These are phyloP conservation scores for Dasyprocta punctata DNA, from an alignment of 2,113 vertebrate genomes.

Conservation along the genomic window DNA sequence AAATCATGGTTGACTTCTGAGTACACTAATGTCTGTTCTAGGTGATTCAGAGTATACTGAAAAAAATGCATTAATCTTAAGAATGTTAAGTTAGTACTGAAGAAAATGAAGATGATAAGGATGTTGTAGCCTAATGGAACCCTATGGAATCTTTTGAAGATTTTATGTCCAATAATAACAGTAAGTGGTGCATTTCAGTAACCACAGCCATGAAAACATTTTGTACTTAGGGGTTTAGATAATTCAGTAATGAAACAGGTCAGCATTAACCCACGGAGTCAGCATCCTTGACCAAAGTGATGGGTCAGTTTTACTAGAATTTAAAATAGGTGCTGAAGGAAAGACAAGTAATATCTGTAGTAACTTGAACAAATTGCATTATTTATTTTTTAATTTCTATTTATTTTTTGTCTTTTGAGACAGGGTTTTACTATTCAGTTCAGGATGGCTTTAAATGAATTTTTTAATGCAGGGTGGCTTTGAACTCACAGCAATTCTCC, in stretches of 20 bases:
- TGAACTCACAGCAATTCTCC: too few relatives aligned
- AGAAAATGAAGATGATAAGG: not conserved
- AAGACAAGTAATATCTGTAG: not conserved
- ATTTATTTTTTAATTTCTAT: too few relatives aligned
- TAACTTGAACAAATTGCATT: not conserved
- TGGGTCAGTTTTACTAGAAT: not conserved
- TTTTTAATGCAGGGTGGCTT: too few relatives aligned
- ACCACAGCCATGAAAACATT: not conserved
- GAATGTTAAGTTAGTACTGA: not conserved
- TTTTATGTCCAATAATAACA: not conserved
- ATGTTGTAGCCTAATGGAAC: not conserved
- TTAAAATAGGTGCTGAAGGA: not conserved
- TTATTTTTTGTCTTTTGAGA: too few relatives aligned
- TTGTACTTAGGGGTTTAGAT: not conserved
- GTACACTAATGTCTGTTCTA: not conserved
- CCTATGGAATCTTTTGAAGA: not conserved
- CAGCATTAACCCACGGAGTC: not conserved
- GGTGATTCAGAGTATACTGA: not conserved
- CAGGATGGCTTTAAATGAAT: too few relatives aligned
- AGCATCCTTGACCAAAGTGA: not conserved
- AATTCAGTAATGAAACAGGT: not conserved
- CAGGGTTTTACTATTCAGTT: too few relatives aligned
- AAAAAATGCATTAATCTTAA: not conserved
- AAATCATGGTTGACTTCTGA: not conserved
- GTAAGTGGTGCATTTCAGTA: not conserved